Evolutionary conservation across 2,797 vertebrate species (phyloP).

Genomic region (Margarornis squamiger): DNA sequence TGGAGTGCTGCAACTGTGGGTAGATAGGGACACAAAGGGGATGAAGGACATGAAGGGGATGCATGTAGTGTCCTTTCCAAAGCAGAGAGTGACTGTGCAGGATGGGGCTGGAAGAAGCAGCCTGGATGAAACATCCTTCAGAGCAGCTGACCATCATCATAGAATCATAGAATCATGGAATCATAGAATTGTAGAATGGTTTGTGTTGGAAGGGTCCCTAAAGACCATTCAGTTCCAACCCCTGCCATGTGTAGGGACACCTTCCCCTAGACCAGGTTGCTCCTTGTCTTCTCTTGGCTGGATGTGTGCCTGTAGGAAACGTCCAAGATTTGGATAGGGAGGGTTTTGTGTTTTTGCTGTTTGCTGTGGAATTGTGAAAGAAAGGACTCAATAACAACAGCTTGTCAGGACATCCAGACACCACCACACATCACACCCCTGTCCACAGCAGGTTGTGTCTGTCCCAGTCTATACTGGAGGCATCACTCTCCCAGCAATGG

Average conservation of each 20-base stretch:
- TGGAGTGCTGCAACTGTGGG: neutral
- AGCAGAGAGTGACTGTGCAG: rapidly evolving
- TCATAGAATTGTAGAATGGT: neutral
- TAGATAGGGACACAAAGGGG: too few species aligned
- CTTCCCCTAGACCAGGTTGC: neutral
- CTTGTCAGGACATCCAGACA: neutral
- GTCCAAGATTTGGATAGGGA: neutral
- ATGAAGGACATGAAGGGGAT: neutral
- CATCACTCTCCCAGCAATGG: neutral
- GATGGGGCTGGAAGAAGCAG: neutral
- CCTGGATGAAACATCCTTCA: rapidly evolving
- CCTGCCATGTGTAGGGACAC: neutral
- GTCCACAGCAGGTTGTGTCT: neutral
- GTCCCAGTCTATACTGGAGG: neutral
- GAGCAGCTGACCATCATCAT: neutral
- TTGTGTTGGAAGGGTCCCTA: neutral
- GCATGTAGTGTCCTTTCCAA: neutral
- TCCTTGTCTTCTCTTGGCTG: neutral
- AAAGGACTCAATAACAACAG: neutral
- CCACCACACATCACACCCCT: too few species aligned
- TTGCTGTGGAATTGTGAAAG: neutral
- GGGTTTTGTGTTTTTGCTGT: neutral
- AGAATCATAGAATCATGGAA: neutral
- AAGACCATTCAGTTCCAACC: neutral
- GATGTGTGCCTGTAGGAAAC: neutral